Conservation (phyloP, 2,113 vertebrate genomes). For the Hypocryptadius cinnamomeus region DNA sequence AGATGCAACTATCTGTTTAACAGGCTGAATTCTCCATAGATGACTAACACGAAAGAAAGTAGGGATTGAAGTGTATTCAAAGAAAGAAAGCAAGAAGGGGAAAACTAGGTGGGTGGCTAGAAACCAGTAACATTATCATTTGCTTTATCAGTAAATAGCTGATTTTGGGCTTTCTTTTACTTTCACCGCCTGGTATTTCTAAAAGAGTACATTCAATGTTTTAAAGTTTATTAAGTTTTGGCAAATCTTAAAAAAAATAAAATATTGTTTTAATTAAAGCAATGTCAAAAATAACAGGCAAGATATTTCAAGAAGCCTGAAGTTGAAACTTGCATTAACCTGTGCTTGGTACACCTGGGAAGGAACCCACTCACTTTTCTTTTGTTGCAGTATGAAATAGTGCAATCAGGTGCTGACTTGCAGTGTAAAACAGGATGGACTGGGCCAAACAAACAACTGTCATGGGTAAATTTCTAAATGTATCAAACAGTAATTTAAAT, state of each 20-base stretch:
- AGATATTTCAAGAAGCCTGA: neutral
- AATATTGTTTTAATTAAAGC: neutral
- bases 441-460: neutral
- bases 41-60: neutral
- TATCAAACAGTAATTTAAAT: neutral
- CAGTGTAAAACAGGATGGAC: neutral
- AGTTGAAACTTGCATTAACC: neutral
- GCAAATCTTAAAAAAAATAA: neutral
- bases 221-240: neutral
- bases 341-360: neutral
- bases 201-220: neutral
- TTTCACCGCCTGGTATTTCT: neutral
- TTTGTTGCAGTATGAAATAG: neutral
- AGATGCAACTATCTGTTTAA: neutral
- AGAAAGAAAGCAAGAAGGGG: neutral
- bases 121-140: neutral
- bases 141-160: neutral
- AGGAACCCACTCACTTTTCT: neutral
- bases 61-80: neutral
- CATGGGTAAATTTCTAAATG: neutral
- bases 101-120: neutral
- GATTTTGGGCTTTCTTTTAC: neutral
- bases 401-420: neutral
- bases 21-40: neutral
- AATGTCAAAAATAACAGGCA: neutral